phyloP scores from a whole-genome alignment of 2,797 vertebrate species.

The Etheostoma perlongum region DNA sequence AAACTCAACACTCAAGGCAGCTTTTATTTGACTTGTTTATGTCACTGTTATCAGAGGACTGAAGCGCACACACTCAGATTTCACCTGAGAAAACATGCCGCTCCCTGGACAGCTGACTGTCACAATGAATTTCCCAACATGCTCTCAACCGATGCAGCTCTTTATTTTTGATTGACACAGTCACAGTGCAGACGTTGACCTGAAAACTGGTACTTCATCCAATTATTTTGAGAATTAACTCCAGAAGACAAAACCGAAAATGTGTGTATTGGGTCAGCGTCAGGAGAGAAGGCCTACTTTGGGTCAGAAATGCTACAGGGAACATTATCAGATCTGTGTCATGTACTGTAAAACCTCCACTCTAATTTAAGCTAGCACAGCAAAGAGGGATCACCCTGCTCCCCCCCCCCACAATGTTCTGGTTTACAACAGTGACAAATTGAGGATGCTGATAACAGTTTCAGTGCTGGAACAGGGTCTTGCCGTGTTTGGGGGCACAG shows the following conservation, averaged over 20 bases:
- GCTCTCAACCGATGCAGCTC: neutral
- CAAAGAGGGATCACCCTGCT: slow-evolving; percentile 48
- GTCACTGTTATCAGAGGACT: neutral
- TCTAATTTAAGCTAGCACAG: slow-evolving; percentile 28
- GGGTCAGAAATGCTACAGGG: slow-evolving; percentile 40
- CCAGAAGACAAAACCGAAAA: neutral
- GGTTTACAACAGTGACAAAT: slow-evolving; percentile 35
- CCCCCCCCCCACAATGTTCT: slow-evolving; percentile 19
- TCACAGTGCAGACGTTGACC: neutral
- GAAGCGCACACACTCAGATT: slow-evolving; percentile 15
- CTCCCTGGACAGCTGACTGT: neutral
- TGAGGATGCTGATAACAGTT: slow-evolving; percentile 37
- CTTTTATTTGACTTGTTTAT: neutral
- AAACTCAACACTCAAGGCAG: neutral
- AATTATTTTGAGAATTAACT: slow-evolving; percentile 9
- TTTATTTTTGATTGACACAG: neutral
- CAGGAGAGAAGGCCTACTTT: slow-evolving; percentile 60
- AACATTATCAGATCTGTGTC: slow-evolving; percentile 57
- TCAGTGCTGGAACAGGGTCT: neutral
- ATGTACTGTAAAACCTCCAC: neutral
- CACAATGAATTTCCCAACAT: slow-evolving; percentile 15
- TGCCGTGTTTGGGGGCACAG: slow-evolving; percentile 5
- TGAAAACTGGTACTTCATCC: neutral
- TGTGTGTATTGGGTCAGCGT: slow-evolving; percentile 39
- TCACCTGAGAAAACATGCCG: slow-evolving; percentile 13